Evolutionary conservation across 2,113 vertebrate species (phyloP), one percentile per base, ranked within the genome.

Genomic region (Nestor notabilis): DNA sequence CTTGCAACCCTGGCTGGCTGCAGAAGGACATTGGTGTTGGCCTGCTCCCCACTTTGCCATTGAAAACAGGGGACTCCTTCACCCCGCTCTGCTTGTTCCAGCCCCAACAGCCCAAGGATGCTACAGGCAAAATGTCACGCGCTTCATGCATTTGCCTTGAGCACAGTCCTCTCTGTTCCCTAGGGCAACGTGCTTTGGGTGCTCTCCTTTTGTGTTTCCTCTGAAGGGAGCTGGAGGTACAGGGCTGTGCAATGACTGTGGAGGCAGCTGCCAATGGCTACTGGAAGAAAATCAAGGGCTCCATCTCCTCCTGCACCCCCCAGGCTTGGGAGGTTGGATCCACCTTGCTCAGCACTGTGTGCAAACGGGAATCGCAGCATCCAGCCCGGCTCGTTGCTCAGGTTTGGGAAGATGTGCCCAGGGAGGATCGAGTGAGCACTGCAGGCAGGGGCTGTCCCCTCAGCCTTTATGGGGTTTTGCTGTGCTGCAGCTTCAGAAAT

Each of bases 61-160:
- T 25, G 44, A 33, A 6, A 76, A 24, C 5, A 55, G 33, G 80
- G 44, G 35, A 19, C 8, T 4, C 1, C 47, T 50, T 39, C 77
- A 9, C 1, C 12, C 25, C 0, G 1, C 43, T 21, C 47, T 5
- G 28, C 84, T 41, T 13, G 11, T 17, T 39, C 24, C 55, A 71
- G 44, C 69, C 35, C 41, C 55, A 14, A 1, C 1, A 0, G 2
- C 47, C 58, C 21, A 2, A 8, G 37, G 46, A 1, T 27, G 64
- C 29, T 49, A 24, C 2, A 12, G 63, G 47, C 74, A 20, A 6
- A 7, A n/a, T 1, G 1, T 1, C 0, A 0, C 12, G n/a, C 41
- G 49, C 17, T 72, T 41, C 17, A 7, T 2, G 5, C 13, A 28
- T 33, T 35, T 17, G 7, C 18, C 78, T 46, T 0, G 1, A 61